Evolutionary conservation across 2,113 vertebrate species (phyloP).

Genomic region (Ramphastos sulfuratus): DNA sequence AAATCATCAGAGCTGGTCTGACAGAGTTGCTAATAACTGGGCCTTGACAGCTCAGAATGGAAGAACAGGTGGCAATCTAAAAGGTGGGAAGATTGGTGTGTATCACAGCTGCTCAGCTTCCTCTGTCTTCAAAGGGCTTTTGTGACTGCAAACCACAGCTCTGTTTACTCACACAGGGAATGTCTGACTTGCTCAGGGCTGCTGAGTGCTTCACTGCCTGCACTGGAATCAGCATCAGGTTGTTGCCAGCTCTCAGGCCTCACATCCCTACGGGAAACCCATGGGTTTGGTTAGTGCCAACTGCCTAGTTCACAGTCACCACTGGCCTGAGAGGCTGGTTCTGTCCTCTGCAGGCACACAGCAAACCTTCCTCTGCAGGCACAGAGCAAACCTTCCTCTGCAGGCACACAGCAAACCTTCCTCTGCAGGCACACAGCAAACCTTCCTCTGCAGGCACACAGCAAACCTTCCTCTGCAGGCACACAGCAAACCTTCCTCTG

Average conservation of each 20-base stretch:
- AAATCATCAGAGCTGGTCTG: background rate
- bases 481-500: too few species aligned
- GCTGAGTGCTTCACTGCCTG: background rate
- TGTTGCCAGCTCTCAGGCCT: background rate
- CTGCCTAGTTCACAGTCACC: accelerated
- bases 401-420: too few species aligned
- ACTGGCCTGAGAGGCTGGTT: background rate
- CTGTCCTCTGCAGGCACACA: background rate
- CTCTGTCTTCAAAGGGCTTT: background rate
- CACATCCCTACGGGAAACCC: background rate
- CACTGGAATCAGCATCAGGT: background rate
- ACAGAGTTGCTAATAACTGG: background rate
- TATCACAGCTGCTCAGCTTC: background rate
- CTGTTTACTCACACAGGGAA: conserved; percentile 1
- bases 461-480: too few species aligned
- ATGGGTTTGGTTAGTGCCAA: background rate
- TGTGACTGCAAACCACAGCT: background rate
- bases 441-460: too few species aligned
- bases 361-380: background rate
- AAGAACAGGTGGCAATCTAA: background rate
- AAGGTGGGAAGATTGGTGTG: background rate
- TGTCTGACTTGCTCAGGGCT: background rate
- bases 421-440: too few species aligned
- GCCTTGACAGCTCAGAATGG: background rate
- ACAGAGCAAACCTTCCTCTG: too few species aligned